Percentiles rank a stretch among this genome's conserved stretches.
These are phyloP conservation scores for Ammodramus savannarum DNA, from an alignment of 2,113 vertebrate genomes.

Conservation along the genomic window DNA sequence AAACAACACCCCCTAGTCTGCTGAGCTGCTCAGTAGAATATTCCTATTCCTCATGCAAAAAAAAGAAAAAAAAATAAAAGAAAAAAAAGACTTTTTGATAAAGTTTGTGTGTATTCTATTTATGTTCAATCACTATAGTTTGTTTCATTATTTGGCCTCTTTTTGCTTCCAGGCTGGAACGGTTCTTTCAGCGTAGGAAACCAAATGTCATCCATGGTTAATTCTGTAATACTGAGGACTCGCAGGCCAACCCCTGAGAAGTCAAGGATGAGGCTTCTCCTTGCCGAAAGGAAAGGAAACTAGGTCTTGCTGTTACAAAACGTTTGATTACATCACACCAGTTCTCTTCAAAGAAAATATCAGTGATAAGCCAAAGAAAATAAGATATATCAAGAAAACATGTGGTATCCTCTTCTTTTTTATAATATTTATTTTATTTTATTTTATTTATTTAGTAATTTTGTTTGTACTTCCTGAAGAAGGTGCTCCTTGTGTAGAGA, in stretches of 20 bases:
- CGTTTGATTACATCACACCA: slow-evolving; percentile 67
- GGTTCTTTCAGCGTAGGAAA: slow-evolving; percentile 33
- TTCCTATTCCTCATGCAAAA: not conserved
- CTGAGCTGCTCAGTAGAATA: not conserved
- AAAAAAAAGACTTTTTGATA: not conserved
- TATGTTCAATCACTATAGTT: not conserved
- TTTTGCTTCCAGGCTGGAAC: slow-evolving; percentile 24
- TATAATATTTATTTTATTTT: slow-evolving; percentile 2
- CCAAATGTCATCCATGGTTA: slow-evolving; percentile 29
- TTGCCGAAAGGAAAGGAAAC: slow-evolving; percentile 47
- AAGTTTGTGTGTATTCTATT: not conserved
- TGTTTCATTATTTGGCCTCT: slow-evolving; percentile 1
- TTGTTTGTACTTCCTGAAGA: slow-evolving; percentile 75
- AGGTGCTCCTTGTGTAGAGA: slow-evolving; percentile 81
- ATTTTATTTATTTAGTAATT: slow-evolving; percentile 63
- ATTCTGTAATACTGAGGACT: slow-evolving; percentile 24
- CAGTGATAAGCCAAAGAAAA: slow-evolving; percentile 71
- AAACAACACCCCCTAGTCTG: not conserved
- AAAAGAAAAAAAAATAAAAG: no score
- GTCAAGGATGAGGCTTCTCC: slow-evolving; percentile 57
- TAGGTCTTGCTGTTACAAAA: slow-evolving; percentile 73
- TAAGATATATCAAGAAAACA: slow-evolving; percentile 63
- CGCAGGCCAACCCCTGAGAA: slow-evolving; percentile 66
- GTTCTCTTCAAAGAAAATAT: slow-evolving; percentile 71
- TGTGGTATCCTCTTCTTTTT: slow-evolving; percentile 58